Percentiles rank a stretch among this genome's conserved stretches.
Conservation (phyloP, 2,113 vertebrate genomes). For the Chaenogobius annularis region DNA sequence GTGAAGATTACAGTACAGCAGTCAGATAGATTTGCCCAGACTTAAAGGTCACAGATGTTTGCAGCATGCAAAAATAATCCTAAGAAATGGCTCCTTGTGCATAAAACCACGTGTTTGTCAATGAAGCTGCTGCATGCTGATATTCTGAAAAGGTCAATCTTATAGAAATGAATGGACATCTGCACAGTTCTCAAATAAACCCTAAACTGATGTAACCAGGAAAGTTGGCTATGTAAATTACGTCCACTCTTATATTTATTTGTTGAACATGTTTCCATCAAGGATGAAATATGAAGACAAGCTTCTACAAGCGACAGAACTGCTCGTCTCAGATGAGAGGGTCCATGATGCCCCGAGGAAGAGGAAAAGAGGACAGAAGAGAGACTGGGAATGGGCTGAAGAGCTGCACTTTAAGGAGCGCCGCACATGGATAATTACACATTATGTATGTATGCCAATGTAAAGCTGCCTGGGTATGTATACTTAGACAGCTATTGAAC, state of each 20-base stretch:
- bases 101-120: neutral
- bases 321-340: slow-evolving; percentile 42
- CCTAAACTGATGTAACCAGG: neutral
- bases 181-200: neutral
- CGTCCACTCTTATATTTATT: neutral
- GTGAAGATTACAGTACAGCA: slow-evolving; percentile 62
- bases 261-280: neutral
- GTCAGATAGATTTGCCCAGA: slow-evolving; percentile 50
- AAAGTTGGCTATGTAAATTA: neutral
- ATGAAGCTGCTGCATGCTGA: slow-evolving; percentile 4
- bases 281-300: slow-evolving; percentile 15
- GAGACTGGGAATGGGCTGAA: slow-evolving; percentile 52
- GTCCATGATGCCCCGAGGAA: slow-evolving; percentile 41
- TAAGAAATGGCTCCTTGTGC: neutral
- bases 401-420: slow-evolving; percentile 54
- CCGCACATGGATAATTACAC: slow-evolving; percentile 56
- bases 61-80: slow-evolving; percentile 27
- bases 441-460: slow-evolving; percentile 59
- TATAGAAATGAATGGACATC: neutral
- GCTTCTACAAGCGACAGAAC: slow-evolving; percentile 34
- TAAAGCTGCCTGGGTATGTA: slow-evolving; percentile 53
- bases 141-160: slow-evolving; percentile 18
- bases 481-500: slow-evolving; percentile 43
- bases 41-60: slow-evolving; percentile 41
- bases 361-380: slow-evolving; percentile 45